Percentiles rank a stretch among this genome's conserved stretches.
These are phyloP conservation scores for Mya arenaria DNA, from an alignment of 1,140 invertebrate species.

Conservation along the genomic window DNA sequence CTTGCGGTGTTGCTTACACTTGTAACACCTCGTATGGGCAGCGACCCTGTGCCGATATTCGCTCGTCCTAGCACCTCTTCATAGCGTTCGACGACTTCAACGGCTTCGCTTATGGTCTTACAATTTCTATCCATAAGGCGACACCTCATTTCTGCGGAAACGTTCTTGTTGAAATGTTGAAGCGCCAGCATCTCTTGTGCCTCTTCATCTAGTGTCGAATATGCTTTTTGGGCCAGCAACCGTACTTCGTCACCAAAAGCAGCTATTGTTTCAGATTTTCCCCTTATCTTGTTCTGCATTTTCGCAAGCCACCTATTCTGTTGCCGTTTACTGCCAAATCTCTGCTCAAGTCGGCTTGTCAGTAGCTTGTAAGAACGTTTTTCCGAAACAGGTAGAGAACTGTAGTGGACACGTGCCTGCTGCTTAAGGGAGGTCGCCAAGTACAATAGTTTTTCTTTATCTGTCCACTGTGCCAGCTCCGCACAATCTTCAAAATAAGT, in stretches of 20 bases:
- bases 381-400: background rate
- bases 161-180: constrained; percentile 1
- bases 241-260: constrained; percentile 26
- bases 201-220: background rate
- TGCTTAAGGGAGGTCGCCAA: constrained; percentile 6
- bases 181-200: constrained; percentile 33
- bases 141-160: constrained; percentile 28
- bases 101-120: constrained; percentile 7
- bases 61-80: constrained; percentile 25
- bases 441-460: constrained; percentile 3
- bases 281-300: constrained; percentile 3
- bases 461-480: constrained; percentile 30
- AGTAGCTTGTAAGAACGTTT: constrained; percentile 11
- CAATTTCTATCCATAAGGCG: constrained; percentile 24
- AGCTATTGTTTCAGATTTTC: background rate
- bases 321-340: constrained; percentile 43
- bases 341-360: background rate
- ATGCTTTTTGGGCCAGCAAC: constrained; percentile 32
- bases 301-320: constrained; percentile 37
- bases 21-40: constrained; percentile 79
- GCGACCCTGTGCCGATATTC: constrained; percentile 18
- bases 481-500: constrained; percentile 46
- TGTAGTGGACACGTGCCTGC: constrained; percentile 17
- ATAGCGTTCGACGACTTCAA: constrained; percentile 39
- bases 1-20: background rate